These are phyloP conservation scores for Melanostigma gelatinosum DNA, from an alignment of 2,113 vertebrate genomes.

Conservation along the genomic window DNA sequence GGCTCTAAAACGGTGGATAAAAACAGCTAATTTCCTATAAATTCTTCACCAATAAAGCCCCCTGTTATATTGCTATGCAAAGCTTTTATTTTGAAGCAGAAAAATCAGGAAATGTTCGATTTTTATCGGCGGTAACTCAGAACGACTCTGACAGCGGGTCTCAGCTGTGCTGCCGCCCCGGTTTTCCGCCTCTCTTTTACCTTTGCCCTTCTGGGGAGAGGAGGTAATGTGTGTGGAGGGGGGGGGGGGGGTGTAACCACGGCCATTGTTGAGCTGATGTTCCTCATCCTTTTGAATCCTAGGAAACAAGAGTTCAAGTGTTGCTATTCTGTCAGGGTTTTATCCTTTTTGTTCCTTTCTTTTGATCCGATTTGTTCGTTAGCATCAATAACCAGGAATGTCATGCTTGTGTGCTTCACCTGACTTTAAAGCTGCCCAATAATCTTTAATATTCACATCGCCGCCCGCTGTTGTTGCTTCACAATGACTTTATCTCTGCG, in stretches of 20 bases:
- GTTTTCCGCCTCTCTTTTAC: not conserved
- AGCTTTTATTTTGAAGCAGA: not conserved
- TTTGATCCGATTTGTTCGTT: conserved; percentile 14
- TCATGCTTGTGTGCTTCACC: conserved; percentile 5
- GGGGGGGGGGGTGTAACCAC: not conserved
- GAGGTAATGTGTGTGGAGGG: not conserved
- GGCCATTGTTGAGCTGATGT: not conserved
- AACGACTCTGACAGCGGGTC: not conserved
- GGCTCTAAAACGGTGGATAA: not conserved
- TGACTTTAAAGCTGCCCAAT: conserved; percentile 11
- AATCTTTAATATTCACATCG: conserved; percentile 29
- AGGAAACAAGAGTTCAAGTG: conserved; percentile 13
- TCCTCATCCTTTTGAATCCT: conserved; percentile 31
- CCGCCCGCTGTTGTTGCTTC: conserved; percentile 17
- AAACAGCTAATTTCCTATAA: not conserved
- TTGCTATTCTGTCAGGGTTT: not conserved
- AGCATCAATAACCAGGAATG: conserved; percentile 6
- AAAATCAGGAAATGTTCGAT: not conserved
- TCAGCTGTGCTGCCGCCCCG: not conserved
- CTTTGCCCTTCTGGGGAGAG: not conserved
- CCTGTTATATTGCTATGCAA: not conserved
- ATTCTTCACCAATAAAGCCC: not conserved
- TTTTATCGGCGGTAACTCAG: not conserved
- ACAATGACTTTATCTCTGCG: conserved; percentile 32
- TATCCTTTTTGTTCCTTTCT: not conserved